Evolutionary conservation across 2,888 invertebrate species (phyloP), one percentile per base, ranked within the genome.

Genomic region (Xiphydria camelus): DNA sequence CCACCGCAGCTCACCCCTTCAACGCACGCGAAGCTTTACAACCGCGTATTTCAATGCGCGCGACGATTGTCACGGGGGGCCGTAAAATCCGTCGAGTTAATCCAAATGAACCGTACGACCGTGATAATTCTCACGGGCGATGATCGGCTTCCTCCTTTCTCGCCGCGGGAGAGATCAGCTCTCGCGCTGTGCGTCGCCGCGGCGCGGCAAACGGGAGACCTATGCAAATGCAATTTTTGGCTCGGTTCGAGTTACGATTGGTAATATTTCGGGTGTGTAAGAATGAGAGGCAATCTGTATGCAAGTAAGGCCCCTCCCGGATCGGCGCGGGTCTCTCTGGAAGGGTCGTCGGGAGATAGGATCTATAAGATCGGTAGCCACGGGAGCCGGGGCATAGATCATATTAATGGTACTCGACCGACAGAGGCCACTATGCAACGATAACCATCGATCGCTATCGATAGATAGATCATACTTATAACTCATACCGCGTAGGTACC

Each of bases 311-410:
- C 51, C 47, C 26, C 26, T 26, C 10, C 26, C n/a, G n/a, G 26
- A 26, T 6, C 26, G 10, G 10, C n/a, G 5, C 26, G 10, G 14
- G 12, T 26, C 26, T 10, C 26, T 26, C 26, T 26, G 10, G 12
- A 0, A 14, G 2, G 10, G 12, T 26, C 26, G 12, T 4, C 26
- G 12, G 10, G n/a, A 54, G 64, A 66, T 63, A 64, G 54, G 46
- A 68, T 70, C 66, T 64, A 50, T 51, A 26, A 58, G 58, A 62
- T 66, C 65, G 59, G 70, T 69, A 68, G 70, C 65, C 62, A 61
- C 66, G 51, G 67, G 68, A 74, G 68, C 70, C 54, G 52, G 48
- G 55, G 57, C 63, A 64, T 73, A 73, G 73, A 74, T 74, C 73
- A 72, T 70, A 67, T 70, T 72, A 71, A 73, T 73, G 68, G 66